Percentiles rank a stretch among this genome's conserved stretches.
Evolutionary conservation across 2,113 vertebrate species (phyloP).

Genomic region (Petrocephalus zakoni): DNA sequence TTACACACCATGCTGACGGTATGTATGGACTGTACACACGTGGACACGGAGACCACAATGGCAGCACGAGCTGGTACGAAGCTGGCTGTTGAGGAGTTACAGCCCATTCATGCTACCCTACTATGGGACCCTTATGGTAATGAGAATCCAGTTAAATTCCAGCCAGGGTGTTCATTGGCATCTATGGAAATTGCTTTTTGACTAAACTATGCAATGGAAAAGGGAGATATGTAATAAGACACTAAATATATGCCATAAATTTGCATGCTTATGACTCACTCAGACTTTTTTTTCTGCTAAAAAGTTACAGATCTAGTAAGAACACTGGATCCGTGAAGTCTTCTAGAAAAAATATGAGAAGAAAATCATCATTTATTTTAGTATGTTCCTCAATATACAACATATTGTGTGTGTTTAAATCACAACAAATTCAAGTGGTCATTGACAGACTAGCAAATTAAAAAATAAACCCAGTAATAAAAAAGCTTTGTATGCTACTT

Average conservation of each 20-base stretch:
- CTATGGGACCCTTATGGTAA: not conserved
- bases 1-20: not conserved
- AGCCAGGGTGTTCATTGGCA: not conserved
- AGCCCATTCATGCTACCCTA: not conserved
- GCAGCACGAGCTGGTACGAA: not conserved
- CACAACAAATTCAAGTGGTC: constrained; percentile 75
- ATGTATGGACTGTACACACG: not conserved
- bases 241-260: not conserved
- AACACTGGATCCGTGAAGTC: constrained; percentile 49
- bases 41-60: not conserved
- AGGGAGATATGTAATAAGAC: not conserved
- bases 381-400: constrained; percentile 72
- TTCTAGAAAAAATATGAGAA: constrained; percentile 78
- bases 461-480: constrained; percentile 66
- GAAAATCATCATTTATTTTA: constrained; percentile 78
- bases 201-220: not conserved
- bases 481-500: constrained; percentile 58
- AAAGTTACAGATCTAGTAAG: constrained; percentile 35
- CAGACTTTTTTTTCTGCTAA: not conserved
- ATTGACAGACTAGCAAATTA: constrained; percentile 83
- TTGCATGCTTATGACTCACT: not conserved
- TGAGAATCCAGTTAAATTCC: not conserved
- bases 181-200: not conserved
- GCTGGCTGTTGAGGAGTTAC: not conserved
- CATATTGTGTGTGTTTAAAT: constrained; percentile 67